Percentiles rank a stretch among this genome's conserved stretches.
Conservation (phyloP, 2,113 vertebrate genomes). For the Meleagris gallopavo region DNA sequence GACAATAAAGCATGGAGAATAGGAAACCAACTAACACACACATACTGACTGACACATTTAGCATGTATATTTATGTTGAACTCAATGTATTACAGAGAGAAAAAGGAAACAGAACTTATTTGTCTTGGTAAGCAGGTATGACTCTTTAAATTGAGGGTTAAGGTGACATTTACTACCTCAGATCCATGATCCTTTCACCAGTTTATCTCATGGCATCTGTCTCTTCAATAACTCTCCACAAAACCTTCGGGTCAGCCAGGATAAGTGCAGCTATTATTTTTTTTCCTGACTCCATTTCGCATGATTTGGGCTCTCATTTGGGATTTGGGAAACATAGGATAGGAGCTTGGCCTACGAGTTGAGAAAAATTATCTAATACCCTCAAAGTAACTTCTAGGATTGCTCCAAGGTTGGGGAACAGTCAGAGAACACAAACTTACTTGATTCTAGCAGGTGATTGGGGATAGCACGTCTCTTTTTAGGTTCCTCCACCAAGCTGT, state of each 20-base stretch:
- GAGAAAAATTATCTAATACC: neutral
- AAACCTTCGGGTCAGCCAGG: neutral
- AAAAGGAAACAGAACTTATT: neutral
- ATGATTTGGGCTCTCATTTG: neutral
- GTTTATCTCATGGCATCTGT: neutral
- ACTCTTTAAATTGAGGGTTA: neutral
- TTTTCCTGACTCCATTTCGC: neutral
- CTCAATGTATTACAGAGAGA: neutral
- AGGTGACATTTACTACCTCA: neutral
- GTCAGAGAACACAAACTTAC: slow-evolving; percentile 71
- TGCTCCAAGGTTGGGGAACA: neutral
- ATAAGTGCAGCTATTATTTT: neutral
- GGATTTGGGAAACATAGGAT: neutral
- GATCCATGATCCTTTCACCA: neutral
- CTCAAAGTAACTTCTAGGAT: neutral
- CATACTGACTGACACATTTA: neutral
- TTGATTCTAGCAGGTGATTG: slow-evolving; percentile 86
- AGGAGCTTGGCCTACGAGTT: neutral
- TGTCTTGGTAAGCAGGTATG: neutral
- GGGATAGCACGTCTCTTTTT: slow-evolving; percentile 71
- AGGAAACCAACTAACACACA: neutral
- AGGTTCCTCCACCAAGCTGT: slow-evolving; percentile 83
- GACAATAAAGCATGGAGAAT: neutral
- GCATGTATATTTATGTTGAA: neutral
- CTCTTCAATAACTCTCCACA: neutral